These are phyloP conservation scores for Crypturellus undulatus DNA, from an alignment of 2,113 vertebrate species.

Conservation along the genomic window DNA sequence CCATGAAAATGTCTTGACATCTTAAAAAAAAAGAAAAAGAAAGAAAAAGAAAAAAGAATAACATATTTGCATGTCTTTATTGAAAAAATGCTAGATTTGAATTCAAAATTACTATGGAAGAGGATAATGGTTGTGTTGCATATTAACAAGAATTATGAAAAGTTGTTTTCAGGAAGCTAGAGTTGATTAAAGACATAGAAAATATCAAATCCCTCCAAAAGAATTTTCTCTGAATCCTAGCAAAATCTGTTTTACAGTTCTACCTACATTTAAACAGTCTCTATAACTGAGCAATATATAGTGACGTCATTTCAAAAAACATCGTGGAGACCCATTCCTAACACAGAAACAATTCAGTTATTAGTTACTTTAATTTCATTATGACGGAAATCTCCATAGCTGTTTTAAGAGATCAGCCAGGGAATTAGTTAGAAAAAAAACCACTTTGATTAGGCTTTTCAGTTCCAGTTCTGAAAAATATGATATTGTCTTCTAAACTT, in stretches of 20 bases:
- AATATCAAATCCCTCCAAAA: not conserved
- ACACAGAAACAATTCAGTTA: not conserved
- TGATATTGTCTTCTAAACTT: not conserved
- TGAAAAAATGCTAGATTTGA: not conserved
- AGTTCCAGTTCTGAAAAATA: not conserved
- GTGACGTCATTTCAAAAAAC: not conserved
- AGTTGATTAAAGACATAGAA: not conserved
- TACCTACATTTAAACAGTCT: not conserved
- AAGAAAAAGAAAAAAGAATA: not conserved
- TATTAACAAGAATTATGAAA: not conserved
- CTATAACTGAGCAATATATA: not conserved
- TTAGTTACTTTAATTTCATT: not conserved
- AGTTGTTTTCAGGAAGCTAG: not conserved
- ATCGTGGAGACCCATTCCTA: not conserved
- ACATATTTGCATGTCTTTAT: not conserved
- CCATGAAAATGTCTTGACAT: not conserved
- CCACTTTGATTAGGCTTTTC: not conserved
- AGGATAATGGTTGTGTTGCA: not conserved
- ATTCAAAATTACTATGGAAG: not conserved
- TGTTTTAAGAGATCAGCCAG: not conserved
- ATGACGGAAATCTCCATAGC: not conserved
- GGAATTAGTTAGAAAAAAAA: not conserved
- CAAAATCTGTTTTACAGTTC: not conserved
- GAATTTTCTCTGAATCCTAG: not conserved
- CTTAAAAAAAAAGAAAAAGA: not conserved